A percentile compares a stretch with the other conserved stretches of the same genome.
Evolutionary conservation across 2,113 vertebrate genomes (phyloP).

Genomic region (Microcebus jonahi): DNA sequence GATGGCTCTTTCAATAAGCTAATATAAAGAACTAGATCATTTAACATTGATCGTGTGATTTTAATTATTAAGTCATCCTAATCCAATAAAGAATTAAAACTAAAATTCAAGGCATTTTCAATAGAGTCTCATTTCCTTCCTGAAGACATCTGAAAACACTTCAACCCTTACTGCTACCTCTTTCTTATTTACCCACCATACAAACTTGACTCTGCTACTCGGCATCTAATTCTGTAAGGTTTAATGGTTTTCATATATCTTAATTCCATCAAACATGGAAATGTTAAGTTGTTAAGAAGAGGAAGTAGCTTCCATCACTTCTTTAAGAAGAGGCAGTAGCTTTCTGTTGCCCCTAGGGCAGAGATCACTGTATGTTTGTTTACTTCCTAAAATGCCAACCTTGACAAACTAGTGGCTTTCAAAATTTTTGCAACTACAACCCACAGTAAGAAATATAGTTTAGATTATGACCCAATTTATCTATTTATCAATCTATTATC

Average conservation of each 20-base stretch:
- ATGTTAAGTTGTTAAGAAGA: background rate
- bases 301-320: background rate
- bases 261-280: background rate
- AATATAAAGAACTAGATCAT: background rate
- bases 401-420: background rate
- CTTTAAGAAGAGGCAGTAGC: background rate
- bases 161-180: accelerated
- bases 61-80: background rate
- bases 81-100: background rate
- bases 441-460: background rate
- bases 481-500: background rate
- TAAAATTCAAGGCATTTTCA: background rate
- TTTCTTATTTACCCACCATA: accelerated
- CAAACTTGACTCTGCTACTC: no score
- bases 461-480: background rate
- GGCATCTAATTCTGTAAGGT: background rate
- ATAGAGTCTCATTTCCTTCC: background rate
- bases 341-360: background rate
- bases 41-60: background rate
- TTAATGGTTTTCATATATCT: background rate
- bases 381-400: background rate
- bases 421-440: background rate
- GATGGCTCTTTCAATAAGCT: background rate
- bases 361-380: background rate
- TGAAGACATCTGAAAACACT: background rate